phyloP scores from a whole-genome alignment of 1,140 invertebrate species.

The Sweltsa coloradensis region DNA sequence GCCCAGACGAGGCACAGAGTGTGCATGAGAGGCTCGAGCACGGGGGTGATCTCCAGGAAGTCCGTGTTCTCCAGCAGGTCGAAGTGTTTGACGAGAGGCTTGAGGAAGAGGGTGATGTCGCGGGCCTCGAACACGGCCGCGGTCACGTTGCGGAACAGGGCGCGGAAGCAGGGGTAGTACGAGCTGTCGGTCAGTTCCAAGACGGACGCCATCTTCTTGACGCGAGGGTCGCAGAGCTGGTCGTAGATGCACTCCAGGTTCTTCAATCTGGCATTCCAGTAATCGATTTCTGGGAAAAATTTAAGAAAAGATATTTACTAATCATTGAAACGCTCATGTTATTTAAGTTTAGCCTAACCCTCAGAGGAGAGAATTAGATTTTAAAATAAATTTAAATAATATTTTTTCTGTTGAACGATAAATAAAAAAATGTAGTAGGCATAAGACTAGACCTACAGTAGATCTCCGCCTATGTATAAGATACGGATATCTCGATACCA shows the following conservation, averaged over 20 bases:
- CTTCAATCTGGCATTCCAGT: conserved; percentile 58
- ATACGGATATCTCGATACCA: too few relatives aligned
- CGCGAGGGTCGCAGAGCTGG: conserved; percentile 69
- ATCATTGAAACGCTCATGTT: too few relatives aligned
- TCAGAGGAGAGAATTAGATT: background rate
- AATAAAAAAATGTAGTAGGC: background rate
- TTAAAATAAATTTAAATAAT: background rate
- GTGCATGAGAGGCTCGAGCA: conserved; percentile 69
- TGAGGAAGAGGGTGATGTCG: conserved; percentile 77
- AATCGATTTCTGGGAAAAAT: conserved; percentile 46
- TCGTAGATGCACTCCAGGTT: conserved; percentile 83
- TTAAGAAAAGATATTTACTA: background rate
- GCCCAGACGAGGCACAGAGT: conserved; percentile 80
- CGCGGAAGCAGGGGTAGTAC: conserved; percentile 82
- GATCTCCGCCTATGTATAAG: too few relatives aligned
- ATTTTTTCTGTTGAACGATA: background rate
- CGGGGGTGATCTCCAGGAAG: conserved; percentile 60
- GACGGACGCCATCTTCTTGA: conserved; percentile 82
- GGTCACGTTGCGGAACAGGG: conserved; percentile 66
- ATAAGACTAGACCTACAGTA: too few relatives aligned
- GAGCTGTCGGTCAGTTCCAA: conserved; percentile 80
- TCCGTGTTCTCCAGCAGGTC: conserved; percentile 71
- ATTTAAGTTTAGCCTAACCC: background rate
- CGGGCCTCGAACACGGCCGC: conserved; percentile 67
- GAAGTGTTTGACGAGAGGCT: conserved; percentile 69